These are phyloP conservation scores for Orthonevra nobilis DNA, from an alignment of 2,888 invertebrate species.

Conservation along the genomic window DNA sequence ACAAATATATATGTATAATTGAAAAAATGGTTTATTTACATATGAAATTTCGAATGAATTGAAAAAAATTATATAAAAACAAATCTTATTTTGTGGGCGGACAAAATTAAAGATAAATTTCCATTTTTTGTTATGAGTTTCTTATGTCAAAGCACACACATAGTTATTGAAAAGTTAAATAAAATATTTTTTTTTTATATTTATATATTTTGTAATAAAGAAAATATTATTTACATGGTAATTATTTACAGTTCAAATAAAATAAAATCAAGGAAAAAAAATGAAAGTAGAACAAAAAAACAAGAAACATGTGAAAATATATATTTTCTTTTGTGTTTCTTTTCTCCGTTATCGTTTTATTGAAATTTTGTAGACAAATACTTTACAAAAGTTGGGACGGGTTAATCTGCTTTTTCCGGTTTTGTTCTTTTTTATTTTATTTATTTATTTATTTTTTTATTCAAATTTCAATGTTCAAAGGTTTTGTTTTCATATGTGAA, in stretches of 20 bases:
- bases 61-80: constrained; percentile 63
- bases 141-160: constrained; percentile 71
- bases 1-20: constrained; percentile 71
- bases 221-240: constrained; percentile 76
- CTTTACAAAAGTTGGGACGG: constrained; percentile 79
- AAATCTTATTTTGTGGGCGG: constrained; percentile 47
- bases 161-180: constrained; percentile 73
- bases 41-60: constrained; percentile 69
- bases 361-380: constrained; percentile 71
- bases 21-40: constrained; percentile 72
- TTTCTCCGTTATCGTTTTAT: too few species aligned
- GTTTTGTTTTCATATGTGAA: constrained; percentile 61
- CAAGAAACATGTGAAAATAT: constrained; percentile 13
- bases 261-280: constrained; percentile 46
- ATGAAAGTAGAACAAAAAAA: constrained; percentile 28
- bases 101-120: constrained; percentile 67
- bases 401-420: constrained; percentile 80
- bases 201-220: constrained; percentile 64
- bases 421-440: constrained; percentile 74
- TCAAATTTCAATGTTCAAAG: constrained; percentile 54
- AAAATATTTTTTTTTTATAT: constrained; percentile 73
- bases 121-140: constrained; percentile 61
- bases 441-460: constrained; percentile 43
- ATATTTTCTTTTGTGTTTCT: constrained; percentile 54
- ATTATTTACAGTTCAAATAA: constrained; percentile 78